phyloP scores from a whole-genome alignment of 2,888 invertebrate species.

The Dione juno region DNA sequence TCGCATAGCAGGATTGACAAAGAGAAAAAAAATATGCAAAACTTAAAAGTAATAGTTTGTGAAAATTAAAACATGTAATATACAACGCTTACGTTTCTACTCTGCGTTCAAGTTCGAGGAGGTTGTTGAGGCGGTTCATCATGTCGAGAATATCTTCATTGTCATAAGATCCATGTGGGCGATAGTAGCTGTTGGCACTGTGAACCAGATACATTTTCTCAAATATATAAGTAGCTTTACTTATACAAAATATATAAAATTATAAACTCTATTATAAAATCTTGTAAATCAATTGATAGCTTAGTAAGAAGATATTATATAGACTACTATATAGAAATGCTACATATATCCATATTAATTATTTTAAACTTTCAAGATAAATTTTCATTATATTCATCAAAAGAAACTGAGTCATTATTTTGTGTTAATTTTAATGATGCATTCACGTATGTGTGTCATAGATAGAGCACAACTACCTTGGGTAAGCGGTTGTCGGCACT shows the following conservation, averaged over 20 bases:
- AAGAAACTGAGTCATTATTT: neutral
- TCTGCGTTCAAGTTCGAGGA: constrained; percentile 89
- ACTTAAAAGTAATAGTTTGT: too few species aligned
- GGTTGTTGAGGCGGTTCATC: constrained; percentile 89
- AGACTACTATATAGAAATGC: too few species aligned
- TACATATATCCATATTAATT: neutral
- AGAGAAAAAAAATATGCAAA: too few species aligned
- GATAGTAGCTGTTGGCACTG: constrained; percentile 78
- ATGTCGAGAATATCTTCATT: constrained; percentile 91
- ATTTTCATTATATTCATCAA: neutral
- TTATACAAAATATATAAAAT: too few species aligned
- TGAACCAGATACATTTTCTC: constrained; percentile 47
- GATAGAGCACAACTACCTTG: constrained; percentile 69
- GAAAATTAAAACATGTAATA: neutral
- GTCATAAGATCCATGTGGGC: constrained; percentile 86
- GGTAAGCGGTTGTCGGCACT: constrained; percentile 71
- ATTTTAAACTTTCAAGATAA: neutral
- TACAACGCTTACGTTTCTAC: constrained; percentile 86
- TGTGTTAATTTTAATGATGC: constrained; percentile 1
- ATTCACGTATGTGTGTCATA: constrained; percentile 8
- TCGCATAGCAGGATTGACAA: too few species aligned
- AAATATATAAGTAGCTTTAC: neutral
- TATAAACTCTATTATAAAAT: too few species aligned
- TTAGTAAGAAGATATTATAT: too few species aligned
- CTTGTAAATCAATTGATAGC: too few species aligned